Conservation (phyloP, 2,797 vertebrate genomes). For the Sparus aurata region DNA sequence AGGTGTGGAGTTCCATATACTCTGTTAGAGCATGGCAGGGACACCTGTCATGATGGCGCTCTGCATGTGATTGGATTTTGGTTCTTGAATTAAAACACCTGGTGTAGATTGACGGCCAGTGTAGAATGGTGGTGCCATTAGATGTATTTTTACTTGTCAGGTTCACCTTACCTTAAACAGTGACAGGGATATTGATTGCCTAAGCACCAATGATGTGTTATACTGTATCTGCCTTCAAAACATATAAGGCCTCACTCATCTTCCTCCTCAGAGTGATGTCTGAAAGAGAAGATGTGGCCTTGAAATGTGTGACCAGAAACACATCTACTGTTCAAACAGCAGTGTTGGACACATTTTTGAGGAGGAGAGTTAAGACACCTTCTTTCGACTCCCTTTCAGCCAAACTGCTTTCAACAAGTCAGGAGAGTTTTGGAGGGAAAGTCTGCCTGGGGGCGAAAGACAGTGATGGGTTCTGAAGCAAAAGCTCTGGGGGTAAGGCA, state of each 20-base stretch:
- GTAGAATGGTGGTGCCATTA: neutral
- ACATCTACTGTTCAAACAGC: constrained; percentile 4
- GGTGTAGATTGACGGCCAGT: neutral
- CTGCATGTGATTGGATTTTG: neutral
- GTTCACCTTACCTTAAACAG: neutral
- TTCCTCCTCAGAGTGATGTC: neutral
- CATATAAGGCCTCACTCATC: neutral
- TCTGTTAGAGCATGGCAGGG: neutral
- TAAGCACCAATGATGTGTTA: neutral
- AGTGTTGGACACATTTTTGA: neutral
- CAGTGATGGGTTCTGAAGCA: constrained; percentile 15
- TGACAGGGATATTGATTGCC: neutral
- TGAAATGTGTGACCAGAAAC: neutral
- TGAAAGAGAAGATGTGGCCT: neutral
- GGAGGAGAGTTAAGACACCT: neutral
- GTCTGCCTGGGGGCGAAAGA: neutral
- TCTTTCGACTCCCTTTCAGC: constrained; percentile 4
- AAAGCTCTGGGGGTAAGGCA: neutral
- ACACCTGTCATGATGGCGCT: neutral
- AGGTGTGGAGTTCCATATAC: neutral
- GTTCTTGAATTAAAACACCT: neutral
- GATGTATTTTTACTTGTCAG: neutral
- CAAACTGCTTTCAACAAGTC: constrained; percentile 12
- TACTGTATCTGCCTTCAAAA: neutral
- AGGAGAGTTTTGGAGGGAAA: neutral